Evolutionary conservation across 2,888 invertebrate species (phyloP).

Genomic region (Aphidius colemani): DNA sequence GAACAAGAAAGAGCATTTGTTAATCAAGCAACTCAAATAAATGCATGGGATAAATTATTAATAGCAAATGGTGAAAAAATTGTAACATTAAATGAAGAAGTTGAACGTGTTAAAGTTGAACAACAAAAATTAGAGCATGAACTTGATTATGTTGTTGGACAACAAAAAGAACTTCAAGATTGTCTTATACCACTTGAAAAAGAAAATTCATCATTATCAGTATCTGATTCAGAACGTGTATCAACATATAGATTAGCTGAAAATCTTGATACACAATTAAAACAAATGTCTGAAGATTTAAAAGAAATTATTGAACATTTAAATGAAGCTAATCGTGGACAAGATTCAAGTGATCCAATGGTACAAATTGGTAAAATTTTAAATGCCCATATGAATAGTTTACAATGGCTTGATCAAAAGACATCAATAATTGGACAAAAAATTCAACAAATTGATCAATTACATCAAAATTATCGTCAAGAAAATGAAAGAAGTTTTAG

Average conservation of each 20-base stretch:
- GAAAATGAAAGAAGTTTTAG: slow-evolving; percentile 75
- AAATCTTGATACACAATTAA: slow-evolving; percentile 87
- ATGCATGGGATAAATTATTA: slow-evolving; percentile 91
- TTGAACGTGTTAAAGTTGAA: slow-evolving; percentile 86
- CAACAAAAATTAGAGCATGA: slow-evolving; percentile 91
- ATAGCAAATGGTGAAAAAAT: slow-evolving; percentile 94
- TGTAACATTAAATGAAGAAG: slow-evolving; percentile 80
- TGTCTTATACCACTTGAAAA: slow-evolving; percentile 84
- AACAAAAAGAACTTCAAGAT: slow-evolving; percentile 91
- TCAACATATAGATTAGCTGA: slow-evolving; percentile 90
- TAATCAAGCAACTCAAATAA: slow-evolving; percentile 92
- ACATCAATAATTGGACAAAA: slow-evolving; percentile 77
- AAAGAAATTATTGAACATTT: slow-evolving; percentile 94
- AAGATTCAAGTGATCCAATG: slow-evolving; percentile 86
- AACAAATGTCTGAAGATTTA: slow-evolving; percentile 92
- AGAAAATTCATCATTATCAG: slow-evolving; percentile 70
- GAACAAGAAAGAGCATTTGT: slow-evolving; percentile 92
- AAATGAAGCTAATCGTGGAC: slow-evolving; percentile 83
- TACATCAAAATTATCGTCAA: slow-evolving; percentile 76
- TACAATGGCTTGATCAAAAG: slow-evolving; percentile 92
- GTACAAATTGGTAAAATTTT: slow-evolving; percentile 91
- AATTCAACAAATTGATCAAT: slow-evolving; percentile 80
- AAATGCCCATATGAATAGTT: slow-evolving; percentile 94
- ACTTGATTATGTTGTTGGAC: slow-evolving; percentile 88
- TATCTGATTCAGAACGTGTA: slow-evolving; percentile 86